Evolutionary conservation across 2,888 invertebrate genomes (phyloP).

Genomic region (Plebejus anna): DNA sequence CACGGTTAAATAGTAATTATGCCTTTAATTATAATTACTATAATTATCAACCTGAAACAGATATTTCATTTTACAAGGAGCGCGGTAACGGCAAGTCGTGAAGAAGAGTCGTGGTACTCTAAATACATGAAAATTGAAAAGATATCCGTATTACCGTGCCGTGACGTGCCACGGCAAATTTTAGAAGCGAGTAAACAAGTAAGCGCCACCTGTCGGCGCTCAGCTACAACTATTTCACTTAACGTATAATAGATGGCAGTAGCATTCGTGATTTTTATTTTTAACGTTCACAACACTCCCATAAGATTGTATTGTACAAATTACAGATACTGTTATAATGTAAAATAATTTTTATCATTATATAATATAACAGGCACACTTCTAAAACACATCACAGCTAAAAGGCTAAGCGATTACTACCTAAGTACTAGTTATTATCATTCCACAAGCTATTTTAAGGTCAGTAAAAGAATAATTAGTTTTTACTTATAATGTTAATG

Average conservation of each 20-base stretch:
- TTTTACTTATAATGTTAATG: constrained; percentile 24
- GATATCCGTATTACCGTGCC: neutral
- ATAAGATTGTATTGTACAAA: constrained; percentile 37
- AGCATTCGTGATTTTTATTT: constrained; percentile 28
- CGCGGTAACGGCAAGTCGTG: neutral
- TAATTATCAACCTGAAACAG: too few relatives aligned
- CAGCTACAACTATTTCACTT: constrained; percentile 29
- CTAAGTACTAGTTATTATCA: constrained; percentile 6
- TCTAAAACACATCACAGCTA: constrained; percentile 62
- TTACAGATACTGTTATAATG: constrained; percentile 9
- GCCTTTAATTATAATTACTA: too few relatives aligned
- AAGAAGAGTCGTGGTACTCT: neutral
- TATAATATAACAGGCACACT: constrained; percentile 60
- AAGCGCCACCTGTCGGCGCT: constrained; percentile 35
- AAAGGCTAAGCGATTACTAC: constrained; percentile 53
- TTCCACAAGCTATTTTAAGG: neutral
- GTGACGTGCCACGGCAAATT: neutral
- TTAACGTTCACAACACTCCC: constrained; percentile 38
- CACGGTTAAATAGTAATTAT: neutral
- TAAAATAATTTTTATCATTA: constrained; percentile 18
- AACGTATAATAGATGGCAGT: constrained; percentile 36
- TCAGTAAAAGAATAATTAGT: constrained; percentile 20
- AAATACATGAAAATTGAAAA: neutral
- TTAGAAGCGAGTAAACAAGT: constrained; percentile 18
- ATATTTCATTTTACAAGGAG: too few relatives aligned